Base-by-base conservation (phyloP, 2,113 vertebrate species). In the Melospiza georgiana region DNA sequence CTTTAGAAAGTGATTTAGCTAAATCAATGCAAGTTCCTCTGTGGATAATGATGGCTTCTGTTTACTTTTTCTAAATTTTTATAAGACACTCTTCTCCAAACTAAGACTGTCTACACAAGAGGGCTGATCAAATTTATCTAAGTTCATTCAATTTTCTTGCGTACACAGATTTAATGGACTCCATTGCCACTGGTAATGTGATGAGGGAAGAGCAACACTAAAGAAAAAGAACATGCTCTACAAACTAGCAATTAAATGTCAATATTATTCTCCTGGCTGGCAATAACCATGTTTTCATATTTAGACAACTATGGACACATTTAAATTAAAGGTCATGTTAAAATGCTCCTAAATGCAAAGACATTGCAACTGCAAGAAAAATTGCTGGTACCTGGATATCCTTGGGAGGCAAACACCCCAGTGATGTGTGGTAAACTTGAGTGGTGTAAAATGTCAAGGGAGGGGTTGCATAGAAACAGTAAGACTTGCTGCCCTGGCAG, bases 1-100 rank as follows among this genome's bases (percentile, higher is more conserved):
- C 20, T 90, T 84, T 46, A 66, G 59, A 88, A 92, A 90, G n/a
- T 62, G 25, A 73, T 76, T 90, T 69, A 76, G 63, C 55, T 84
- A 91, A 93, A 77, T 81, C 81, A 93, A 21, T 52, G 65, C 20
- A 79, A 48, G 39, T 25, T 84, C 44, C 54, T 93, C 39, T 66
- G 13, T 51, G 35, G 55, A 66, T 79, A 94, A 84, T 54, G 62
- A 69, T 76, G 58, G n/a, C 28, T 84, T 84, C 75, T 68, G 33
- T 89, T 95, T 90, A 94, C 84, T 91, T 94, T 81, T 72, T 37
- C 44, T 94, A 91, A 90, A 75, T 65, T 86, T 37, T 84, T 92
- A 37, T 63, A 94, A 92, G 76, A 62, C 63, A 81, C 35, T 84
- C 30, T 72, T 92, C 69, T 25, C 31, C 62, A 89, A 89, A 87